Conservation (phyloP, 2,888 invertebrate genomes). For the Eristalinus sepulchralis region DNA sequence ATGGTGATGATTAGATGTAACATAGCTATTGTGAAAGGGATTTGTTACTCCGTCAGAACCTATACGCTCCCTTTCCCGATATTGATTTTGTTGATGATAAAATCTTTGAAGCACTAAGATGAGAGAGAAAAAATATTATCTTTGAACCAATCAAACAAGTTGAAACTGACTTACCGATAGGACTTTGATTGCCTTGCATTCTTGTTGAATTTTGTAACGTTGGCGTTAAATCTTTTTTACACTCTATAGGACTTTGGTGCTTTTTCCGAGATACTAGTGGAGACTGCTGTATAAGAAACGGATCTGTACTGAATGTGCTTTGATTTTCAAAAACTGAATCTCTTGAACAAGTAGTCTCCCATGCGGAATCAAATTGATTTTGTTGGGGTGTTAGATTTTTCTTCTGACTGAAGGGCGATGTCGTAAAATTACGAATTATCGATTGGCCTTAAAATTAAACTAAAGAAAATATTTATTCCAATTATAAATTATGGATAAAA, state of each 20-base stretch:
- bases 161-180: slow-evolving; percentile 81
- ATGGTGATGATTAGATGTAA: slow-evolving; percentile 71
- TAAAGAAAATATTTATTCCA: background rate
- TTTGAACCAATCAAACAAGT: background rate
- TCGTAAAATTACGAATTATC: slow-evolving; percentile 79
- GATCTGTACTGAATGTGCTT: slow-evolving; percentile 30
- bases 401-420: slow-evolving; percentile 80
- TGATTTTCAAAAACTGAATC: slow-evolving; percentile 9
- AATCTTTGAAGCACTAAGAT: slow-evolving; percentile 86
- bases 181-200: slow-evolving; percentile 87
- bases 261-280: slow-evolving; percentile 58
- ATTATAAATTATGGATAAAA: background rate
- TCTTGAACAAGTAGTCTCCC: slow-evolving; percentile 69
- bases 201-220: slow-evolving; percentile 72
- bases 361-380: slow-evolving; percentile 73
- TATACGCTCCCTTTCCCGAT: slow-evolving; percentile 82
- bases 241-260: slow-evolving; percentile 72
- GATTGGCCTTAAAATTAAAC: slow-evolving; percentile 76
- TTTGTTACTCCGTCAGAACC: slow-evolving; percentile 75
- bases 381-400: slow-evolving; percentile 74
- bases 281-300: slow-evolving; percentile 35
- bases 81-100: slow-evolving; percentile 89
- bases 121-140: background rate
- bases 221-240: slow-evolving; percentile 68
- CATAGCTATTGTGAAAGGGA: slow-evolving; percentile 79